A percentile compares a stretch with the other conserved stretches of the same genome.
Evolutionary conservation across 2,113 vertebrate species (phyloP).

Genomic region (Clarias batrachus): DNA sequence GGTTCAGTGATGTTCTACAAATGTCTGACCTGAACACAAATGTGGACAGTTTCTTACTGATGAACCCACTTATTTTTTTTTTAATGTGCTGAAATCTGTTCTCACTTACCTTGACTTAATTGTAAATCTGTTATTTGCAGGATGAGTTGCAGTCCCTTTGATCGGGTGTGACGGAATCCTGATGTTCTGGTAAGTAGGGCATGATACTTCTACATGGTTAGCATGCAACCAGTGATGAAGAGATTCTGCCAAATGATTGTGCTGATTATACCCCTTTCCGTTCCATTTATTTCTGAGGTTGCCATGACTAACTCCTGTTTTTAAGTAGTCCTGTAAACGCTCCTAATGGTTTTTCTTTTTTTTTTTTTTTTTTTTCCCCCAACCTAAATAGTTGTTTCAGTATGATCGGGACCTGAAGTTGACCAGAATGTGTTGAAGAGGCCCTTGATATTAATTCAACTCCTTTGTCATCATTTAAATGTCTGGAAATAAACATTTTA

Average conservation of each 20-base stretch:
- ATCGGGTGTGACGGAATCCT: too few species aligned
- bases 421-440: too few species aligned
- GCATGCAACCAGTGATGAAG: constrained; percentile 64
- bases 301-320: too few species aligned
- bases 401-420: not conserved
- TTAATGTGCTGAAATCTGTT: rapidly evolving
- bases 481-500: not conserved
- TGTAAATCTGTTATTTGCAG: not conserved
- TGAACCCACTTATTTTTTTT: constrained; percentile 43
- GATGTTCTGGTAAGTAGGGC: not conserved
- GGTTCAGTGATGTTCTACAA: constrained; percentile 72
- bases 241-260: constrained; percentile 78
- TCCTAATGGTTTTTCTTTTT: too few species aligned
- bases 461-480: not conserved
- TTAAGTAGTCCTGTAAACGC: not conserved
- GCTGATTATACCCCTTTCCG: constrained; percentile 76
- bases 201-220: not conserved
- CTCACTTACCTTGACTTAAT: not conserved
- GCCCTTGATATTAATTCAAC: too few species aligned
- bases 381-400: too few species aligned
- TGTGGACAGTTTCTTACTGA: constrained; percentile 70
- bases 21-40: constrained; percentile 76
- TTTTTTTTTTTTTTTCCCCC: too few species aligned
- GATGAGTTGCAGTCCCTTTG: not conserved
- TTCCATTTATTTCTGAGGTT: constrained; percentile 73